These are phyloP conservation scores for Acromyrmex echinatior DNA, from an alignment of 1,140 invertebrate species.

Conservation along the genomic window DNA sequence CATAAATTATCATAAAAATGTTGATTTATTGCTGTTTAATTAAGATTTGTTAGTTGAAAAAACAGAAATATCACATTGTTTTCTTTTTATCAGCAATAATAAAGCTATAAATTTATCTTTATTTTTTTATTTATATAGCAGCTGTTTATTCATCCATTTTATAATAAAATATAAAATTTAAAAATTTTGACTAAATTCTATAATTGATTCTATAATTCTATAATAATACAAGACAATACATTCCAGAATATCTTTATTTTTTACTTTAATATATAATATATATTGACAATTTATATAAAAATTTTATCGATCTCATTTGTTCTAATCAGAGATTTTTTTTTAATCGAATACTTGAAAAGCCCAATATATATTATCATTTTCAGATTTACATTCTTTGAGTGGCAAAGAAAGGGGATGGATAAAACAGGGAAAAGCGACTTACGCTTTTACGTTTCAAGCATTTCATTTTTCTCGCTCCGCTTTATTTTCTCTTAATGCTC, in stretches of 20 bases:
- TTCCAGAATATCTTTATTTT: neutral
- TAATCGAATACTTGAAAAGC: neutral
- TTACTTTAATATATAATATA: neutral
- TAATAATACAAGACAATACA: neutral
- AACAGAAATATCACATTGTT: neutral
- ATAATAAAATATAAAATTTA: neutral
- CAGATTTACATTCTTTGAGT: slow-evolving; percentile 35
- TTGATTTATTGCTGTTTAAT: neutral
- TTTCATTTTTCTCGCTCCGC: slow-evolving; percentile 20
- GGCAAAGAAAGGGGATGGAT: neutral
- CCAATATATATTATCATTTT: slow-evolving; percentile 37
- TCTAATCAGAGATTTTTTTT: neutral
- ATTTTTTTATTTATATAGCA: neutral
- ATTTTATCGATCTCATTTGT: neutral
- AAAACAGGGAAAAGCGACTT: slow-evolving; percentile 31
- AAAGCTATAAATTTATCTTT: neutral
- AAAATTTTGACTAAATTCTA: neutral
- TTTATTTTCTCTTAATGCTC: slow-evolving; percentile 63
- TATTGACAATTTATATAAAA: slow-evolving; percentile 12
- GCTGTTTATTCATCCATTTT: neutral
- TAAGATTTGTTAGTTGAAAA: neutral
- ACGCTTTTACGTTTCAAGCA: slow-evolving; percentile 44
- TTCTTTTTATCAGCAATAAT: neutral
- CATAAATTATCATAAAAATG: neutral
- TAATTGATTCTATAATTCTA: neutral